A percentile compares a stretch with the other conserved stretches of the same genome.
These are phyloP conservation scores for Drosophila tsacasi DNA, from an alignment of 1,140 invertebrate genomes.

Conservation along the genomic window DNA sequence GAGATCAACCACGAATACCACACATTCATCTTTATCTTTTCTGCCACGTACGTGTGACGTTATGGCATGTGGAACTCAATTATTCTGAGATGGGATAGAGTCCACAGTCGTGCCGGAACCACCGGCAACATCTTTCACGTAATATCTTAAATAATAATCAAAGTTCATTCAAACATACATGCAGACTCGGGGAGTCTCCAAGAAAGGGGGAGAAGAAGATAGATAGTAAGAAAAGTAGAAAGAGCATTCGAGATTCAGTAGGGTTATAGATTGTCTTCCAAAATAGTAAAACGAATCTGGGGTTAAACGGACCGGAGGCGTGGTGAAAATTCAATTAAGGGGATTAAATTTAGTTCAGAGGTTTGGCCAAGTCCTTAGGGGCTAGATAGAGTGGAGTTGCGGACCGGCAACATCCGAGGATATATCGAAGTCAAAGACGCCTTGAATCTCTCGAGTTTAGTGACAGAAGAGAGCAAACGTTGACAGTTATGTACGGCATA, in stretches of 20 bases:
- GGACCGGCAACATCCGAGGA: not conserved
- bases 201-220: not conserved
- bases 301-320: constrained; percentile 7
- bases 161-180: constrained; percentile 56
- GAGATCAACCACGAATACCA: not conserved
- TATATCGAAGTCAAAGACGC: constrained; percentile 10
- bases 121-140: constrained; percentile 22
- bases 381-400: constrained; percentile 3
- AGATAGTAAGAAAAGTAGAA: constrained; percentile 7
- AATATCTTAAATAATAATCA: constrained; percentile 38
- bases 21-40: no score
- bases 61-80: not conserved
- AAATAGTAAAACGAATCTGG: constrained; percentile 7
- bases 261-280: constrained; percentile 14
- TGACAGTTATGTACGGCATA: constrained; percentile 67
- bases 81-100: constrained; percentile 8
- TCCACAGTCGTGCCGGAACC: not conserved
- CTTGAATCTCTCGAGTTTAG: constrained; percentile 50
- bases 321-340: constrained; percentile 50
- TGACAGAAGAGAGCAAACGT: constrained; percentile 26
- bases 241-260: constrained; percentile 13
- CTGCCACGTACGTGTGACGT: not conserved
- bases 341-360: constrained; percentile 6
- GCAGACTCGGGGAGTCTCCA: constrained; percentile 47
- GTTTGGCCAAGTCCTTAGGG: not conserved